Conservation (phyloP, 2,797 vertebrate genomes). For the Coregonus sp. region DNA sequence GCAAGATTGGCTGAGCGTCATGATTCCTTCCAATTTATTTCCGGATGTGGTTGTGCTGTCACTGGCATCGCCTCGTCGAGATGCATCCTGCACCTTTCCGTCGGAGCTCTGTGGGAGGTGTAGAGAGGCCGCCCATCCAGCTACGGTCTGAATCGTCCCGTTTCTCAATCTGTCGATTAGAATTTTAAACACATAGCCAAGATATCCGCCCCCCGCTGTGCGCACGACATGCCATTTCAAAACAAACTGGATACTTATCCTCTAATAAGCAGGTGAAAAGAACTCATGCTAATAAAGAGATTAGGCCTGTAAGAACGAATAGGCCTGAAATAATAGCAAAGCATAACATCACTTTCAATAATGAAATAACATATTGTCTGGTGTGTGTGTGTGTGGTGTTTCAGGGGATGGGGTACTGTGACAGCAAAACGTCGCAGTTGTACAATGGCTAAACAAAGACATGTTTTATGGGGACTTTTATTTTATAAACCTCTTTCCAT, state of each 20-base stretch:
- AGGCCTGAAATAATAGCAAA: too few relatives aligned
- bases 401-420: background rate
- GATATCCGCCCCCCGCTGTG: background rate
- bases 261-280: background rate
- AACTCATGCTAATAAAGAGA: background rate
- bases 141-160: background rate
- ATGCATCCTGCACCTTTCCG: background rate
- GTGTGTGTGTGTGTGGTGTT: too few relatives aligned
- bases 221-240: background rate
- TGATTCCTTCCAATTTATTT: background rate
- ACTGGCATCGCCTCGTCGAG: background rate
- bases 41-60: background rate
- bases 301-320: too few relatives aligned
- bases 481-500: background rate
- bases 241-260: background rate
- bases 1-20: background rate
- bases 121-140: background rate
- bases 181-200: background rate
- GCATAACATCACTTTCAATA: too few relatives aligned
- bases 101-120: background rate
- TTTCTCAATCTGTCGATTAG: conserved; percentile 1
- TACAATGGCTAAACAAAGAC: background rate
- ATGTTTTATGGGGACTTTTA: background rate
- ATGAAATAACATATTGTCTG: too few relatives aligned
- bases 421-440: background rate